Conservation (phyloP, 2,113 vertebrate species). For the Lasiurus cinereus region DNA sequence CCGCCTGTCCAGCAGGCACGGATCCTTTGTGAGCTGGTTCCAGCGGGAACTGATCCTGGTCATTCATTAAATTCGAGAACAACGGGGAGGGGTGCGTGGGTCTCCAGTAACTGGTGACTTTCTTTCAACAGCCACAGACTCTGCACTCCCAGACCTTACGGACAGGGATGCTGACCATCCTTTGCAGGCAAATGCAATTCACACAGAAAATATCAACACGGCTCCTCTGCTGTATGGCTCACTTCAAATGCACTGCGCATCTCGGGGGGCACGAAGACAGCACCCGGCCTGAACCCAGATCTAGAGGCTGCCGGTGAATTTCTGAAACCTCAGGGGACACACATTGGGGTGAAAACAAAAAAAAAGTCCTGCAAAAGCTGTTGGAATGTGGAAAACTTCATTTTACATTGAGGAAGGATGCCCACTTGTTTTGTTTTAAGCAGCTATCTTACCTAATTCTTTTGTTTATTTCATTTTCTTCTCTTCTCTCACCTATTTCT, state of each 20-base stretch:
- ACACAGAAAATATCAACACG: background rate
- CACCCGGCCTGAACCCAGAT: background rate
- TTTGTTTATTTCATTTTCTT: too few relatives aligned
- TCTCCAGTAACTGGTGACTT: background rate
- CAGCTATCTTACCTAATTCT: background rate
- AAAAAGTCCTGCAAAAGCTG: background rate
- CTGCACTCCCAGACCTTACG: background rate
- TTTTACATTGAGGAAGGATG: background rate
- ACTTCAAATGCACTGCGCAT: background rate
- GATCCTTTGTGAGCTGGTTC: conserved; percentile 12
- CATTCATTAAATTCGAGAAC: background rate
- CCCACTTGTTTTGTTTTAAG: background rate
- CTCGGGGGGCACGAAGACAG: background rate
- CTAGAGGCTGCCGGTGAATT: background rate
- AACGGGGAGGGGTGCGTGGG: background rate
- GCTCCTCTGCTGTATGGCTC: background rate
- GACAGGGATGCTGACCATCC: background rate
- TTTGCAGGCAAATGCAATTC: background rate
- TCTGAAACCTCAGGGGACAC: background rate
- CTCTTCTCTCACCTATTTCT: conserved; percentile 20
- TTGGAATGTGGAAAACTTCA: background rate
- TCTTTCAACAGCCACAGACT: background rate
- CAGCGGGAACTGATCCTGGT: background rate
- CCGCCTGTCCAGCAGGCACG: background rate
- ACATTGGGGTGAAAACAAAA: background rate